A percentile compares a stretch with the other conserved stretches of the same genome.
phyloP scores from a whole-genome alignment of 1,140 invertebrate species.

The Ctenoplectra terminalis region DNA sequence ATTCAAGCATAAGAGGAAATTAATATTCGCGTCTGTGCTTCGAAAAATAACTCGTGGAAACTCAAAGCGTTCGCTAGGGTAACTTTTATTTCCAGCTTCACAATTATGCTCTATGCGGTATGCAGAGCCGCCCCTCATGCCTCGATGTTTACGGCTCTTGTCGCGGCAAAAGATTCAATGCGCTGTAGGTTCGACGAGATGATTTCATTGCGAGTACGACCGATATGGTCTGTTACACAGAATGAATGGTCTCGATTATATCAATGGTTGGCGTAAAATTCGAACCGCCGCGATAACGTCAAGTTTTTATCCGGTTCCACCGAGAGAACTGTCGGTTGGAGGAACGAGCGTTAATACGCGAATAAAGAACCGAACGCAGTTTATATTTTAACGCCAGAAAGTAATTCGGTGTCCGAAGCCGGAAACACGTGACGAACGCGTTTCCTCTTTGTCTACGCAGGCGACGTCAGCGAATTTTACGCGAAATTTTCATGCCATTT shows the following conservation, averaged over 20 bases:
- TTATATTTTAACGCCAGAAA: neutral
- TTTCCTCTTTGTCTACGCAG: neutral
- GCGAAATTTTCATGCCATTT: neutral
- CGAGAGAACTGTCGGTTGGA: neutral
- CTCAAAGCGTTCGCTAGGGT: constrained; percentile 8
- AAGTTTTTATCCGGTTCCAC: constrained; percentile 30
- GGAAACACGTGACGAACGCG: no score
- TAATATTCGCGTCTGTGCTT: neutral
- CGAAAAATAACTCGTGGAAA: constrained; percentile 23
- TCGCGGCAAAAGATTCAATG: constrained; percentile 60
- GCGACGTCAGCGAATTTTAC: neutral
- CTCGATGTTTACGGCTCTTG: constrained; percentile 60
- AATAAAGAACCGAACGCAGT: neutral
- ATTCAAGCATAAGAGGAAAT: neutral
- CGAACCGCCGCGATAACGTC: constrained; percentile 39
- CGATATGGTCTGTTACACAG: constrained; percentile 60
- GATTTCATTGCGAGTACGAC: constrained; percentile 59
- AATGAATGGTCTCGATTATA: constrained; percentile 57
- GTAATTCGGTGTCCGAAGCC: neutral
- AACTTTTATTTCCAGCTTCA: constrained; percentile 58
- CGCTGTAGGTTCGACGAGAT: constrained; percentile 52
- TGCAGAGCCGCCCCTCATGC: constrained; percentile 13
- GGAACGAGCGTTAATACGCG: neutral
- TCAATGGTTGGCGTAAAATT: constrained; percentile 57
- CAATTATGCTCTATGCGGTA: constrained; percentile 4